A percentile compares a stretch with the other conserved stretches of the same genome.
Conservation (phyloP, 2,113 vertebrate genomes). For the Dasyprocta punctata region DNA sequence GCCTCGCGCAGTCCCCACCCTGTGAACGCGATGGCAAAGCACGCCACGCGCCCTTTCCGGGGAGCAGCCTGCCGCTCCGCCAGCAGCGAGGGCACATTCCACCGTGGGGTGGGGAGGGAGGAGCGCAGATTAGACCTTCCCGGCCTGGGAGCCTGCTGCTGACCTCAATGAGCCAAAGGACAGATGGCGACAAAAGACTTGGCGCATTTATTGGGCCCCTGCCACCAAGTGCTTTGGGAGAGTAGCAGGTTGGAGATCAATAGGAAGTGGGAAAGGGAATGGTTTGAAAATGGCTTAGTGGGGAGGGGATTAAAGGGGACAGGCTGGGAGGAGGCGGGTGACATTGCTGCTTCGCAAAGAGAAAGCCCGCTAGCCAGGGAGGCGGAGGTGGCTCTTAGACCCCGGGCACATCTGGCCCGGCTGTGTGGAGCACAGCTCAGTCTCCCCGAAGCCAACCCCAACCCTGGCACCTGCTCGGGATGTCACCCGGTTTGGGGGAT, state of each 20-base stretch:
- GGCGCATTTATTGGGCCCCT: background rate
- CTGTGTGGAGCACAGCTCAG: background rate
- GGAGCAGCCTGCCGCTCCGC: background rate
- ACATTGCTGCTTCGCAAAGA: background rate
- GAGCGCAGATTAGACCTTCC: background rate
- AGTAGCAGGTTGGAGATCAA: conserved; percentile 59
- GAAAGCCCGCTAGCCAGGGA: rapidly evolving
- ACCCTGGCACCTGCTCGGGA: background rate
- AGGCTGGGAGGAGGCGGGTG: background rate
- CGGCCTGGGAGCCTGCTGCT: background rate
- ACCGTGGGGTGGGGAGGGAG: background rate
- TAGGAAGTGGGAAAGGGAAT: background rate
- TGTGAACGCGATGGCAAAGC: rapidly evolving
- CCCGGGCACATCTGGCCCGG: background rate
- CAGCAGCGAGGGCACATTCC: background rate
- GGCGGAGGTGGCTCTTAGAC: background rate
- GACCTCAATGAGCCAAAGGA: conserved; percentile 56
- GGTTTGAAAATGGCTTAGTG: background rate
- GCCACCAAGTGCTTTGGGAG: background rate
- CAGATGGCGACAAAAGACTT: conserved; percentile 71
- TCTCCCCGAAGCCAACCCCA: background rate
- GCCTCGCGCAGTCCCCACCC: background rate
- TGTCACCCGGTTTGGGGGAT: background rate
- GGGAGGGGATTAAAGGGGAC: background rate
- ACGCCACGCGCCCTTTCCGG: background rate